Evolutionary conservation across 2,797 vertebrate species (phyloP).

Genomic region (Okamejei kenojei): DNA sequence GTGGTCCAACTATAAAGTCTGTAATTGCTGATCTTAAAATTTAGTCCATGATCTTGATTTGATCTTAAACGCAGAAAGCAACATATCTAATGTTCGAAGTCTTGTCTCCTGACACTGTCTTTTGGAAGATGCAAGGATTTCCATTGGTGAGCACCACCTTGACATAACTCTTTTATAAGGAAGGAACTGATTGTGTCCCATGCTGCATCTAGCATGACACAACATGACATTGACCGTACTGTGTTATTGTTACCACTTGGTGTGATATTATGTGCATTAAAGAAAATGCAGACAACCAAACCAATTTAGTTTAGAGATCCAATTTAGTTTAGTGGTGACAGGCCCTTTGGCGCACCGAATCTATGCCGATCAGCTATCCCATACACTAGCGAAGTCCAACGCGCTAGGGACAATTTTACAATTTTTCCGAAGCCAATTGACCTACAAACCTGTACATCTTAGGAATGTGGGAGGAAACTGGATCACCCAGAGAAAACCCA

Average conservation of each 20-base stretch:
- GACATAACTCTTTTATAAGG: conserved; percentile 24
- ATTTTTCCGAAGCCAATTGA: no score
- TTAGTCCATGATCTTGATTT: background rate
- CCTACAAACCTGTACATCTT: no score
- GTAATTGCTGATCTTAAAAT: conserved; percentile 1
- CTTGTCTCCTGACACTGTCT: background rate
- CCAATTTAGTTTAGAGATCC: no score
- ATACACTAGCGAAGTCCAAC: no score
- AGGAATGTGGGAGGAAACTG: no score
- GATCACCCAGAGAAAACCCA: no score
- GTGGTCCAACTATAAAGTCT: background rate
- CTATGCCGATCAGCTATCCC: no score
- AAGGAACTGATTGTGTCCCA: background rate
- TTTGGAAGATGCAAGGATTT: background rate
- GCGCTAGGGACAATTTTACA: no score
- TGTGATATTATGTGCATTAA: background rate
- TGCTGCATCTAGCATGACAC: background rate
- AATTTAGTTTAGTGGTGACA: no score
- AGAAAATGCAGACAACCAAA: background rate
- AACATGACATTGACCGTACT: background rate
- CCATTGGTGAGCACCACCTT: background rate
- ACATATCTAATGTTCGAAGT: background rate
- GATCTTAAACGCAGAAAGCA: conserved; percentile 1
- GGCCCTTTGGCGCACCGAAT: no score
- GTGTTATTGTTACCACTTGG: background rate